Evolutionary conservation across 1,140 invertebrate species (phyloP).

Genomic region (Drosophila lowei): DNA sequence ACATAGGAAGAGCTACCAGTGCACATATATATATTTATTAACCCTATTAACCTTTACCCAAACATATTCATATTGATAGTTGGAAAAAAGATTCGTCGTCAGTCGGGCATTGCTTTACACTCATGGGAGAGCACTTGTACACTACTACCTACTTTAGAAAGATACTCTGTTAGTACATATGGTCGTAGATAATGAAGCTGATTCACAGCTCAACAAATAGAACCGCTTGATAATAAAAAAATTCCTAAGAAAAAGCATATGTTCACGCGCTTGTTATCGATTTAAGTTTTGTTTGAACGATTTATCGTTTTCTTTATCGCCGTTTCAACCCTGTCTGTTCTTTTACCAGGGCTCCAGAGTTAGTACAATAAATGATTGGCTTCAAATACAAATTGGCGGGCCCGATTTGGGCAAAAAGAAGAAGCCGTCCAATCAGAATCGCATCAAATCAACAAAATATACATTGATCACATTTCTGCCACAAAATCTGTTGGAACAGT

Average conservation of each 20-base stretch:
- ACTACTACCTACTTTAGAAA: too few relatives aligned
- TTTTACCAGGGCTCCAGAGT: constrained; percentile 85
- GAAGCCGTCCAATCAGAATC: constrained; percentile 84
- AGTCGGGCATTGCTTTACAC: constrained; percentile 39
- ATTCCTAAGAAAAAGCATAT: not conserved
- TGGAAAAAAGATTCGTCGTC: constrained; percentile 35
- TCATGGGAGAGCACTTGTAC: not conserved
- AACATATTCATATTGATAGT: constrained; percentile 49
- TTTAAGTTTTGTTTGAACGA: not conserved
- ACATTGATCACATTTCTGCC: constrained; percentile 91
- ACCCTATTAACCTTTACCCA: constrained; percentile 62
- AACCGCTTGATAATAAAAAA: not conserved
- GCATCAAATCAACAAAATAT: constrained; percentile 89
- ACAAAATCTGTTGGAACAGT: constrained; percentile 93
- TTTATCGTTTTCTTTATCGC: not conserved
- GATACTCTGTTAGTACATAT: too few relatives aligned
- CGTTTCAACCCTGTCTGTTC: not conserved
- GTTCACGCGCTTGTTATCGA: not conserved
- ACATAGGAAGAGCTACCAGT: constrained; percentile 10
- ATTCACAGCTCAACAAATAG: not conserved
- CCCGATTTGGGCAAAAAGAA: constrained; percentile 83
- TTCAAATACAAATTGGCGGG: constrained; percentile 85
- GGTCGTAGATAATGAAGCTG: not conserved
- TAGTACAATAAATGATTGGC: constrained; percentile 84
- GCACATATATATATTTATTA: constrained; percentile 36